Percentiles rank a stretch among this genome's conserved stretches.
phyloP scores from a whole-genome alignment of 2,113 vertebrate genomes.

The Nymphicus hollandicus region DNA sequence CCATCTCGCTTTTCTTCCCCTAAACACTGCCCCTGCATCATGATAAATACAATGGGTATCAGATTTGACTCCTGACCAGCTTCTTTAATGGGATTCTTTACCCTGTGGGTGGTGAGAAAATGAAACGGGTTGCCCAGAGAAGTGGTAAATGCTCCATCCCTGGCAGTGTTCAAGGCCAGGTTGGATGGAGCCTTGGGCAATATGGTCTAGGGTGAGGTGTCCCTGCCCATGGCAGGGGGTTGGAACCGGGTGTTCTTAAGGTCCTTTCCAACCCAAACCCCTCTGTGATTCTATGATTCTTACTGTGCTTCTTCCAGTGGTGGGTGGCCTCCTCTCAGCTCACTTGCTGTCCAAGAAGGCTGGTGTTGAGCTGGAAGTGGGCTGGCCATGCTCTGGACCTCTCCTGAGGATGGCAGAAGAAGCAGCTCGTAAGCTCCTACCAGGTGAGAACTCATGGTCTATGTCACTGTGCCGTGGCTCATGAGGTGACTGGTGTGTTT shows the following conservation, averaged over 20 bases:
- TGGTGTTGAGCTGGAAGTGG: constrained; percentile 84
- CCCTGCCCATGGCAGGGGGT: background rate
- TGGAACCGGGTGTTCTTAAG: background rate
- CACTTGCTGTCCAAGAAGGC: constrained; percentile 89
- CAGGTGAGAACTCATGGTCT: constrained; percentile 74
- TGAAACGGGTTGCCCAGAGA: background rate
- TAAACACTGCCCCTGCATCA: background rate
- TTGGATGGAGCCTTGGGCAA: background rate
- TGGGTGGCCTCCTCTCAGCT: constrained; percentile 94
- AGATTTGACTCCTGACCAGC: accelerated
- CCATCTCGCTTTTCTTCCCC: background rate
- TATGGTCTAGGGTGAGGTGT: background rate
- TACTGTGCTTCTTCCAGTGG: constrained; percentile 74
- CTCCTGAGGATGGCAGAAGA: constrained; percentile 95
- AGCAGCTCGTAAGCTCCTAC: constrained; percentile 91
- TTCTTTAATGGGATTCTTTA: background rate
- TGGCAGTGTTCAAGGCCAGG: background rate
- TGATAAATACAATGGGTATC: background rate
- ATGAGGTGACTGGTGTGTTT: background rate
- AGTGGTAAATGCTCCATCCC: background rate
- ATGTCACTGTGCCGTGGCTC: background rate
- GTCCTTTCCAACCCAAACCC: background rate
- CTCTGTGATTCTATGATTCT: background rate
- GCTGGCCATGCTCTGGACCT: constrained; percentile 94
- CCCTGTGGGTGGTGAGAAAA: background rate